Evolutionary conservation across 1,140 invertebrate genomes (phyloP).

Genomic region (Eupristina koningsbergeri): DNA sequence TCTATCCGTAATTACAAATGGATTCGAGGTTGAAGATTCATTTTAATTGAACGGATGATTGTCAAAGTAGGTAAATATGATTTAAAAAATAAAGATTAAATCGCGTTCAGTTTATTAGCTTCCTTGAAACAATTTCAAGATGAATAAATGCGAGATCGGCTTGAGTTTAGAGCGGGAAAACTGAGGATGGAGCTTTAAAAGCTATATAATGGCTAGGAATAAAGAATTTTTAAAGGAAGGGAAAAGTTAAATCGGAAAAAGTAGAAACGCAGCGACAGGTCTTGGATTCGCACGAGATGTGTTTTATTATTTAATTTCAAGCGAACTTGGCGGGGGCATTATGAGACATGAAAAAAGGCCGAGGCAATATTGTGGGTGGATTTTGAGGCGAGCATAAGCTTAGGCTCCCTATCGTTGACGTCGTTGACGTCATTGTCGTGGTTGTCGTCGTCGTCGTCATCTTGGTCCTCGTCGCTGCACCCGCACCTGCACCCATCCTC

Average conservation of each 20-base stretch:
- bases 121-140: slow-evolving; percentile 19
- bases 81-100: not conserved
- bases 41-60: no score
- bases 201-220: not conserved
- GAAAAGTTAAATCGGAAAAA: slow-evolving; percentile 54
- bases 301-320: slow-evolving; percentile 74
- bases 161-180: not conserved
- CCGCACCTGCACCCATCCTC: no score
- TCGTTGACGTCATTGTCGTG: not conserved
- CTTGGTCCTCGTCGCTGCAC: slow-evolving; percentile 20
- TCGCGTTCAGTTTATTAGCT: slow-evolving; percentile 2
- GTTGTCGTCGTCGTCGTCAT: slow-evolving; percentile 29
- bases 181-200: not conserved
- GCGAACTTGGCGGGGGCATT: slow-evolving; percentile 54
- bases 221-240: slow-evolving; percentile 38
- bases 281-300: slow-evolving; percentile 55
- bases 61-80: not conserved
- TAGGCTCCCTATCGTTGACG: slow-evolving; percentile 38
- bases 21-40: not conserved
- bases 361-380: slow-evolving; percentile 70
- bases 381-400: slow-evolving; percentile 61
- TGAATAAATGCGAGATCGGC: slow-evolving; percentile 6
- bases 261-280: slow-evolving; percentile 40
- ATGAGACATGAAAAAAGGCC: slow-evolving; percentile 65
- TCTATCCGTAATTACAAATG: not conserved